phyloP scores from a whole-genome alignment of 2,888 invertebrate genomes.

The Rotaria sp. region DNA sequence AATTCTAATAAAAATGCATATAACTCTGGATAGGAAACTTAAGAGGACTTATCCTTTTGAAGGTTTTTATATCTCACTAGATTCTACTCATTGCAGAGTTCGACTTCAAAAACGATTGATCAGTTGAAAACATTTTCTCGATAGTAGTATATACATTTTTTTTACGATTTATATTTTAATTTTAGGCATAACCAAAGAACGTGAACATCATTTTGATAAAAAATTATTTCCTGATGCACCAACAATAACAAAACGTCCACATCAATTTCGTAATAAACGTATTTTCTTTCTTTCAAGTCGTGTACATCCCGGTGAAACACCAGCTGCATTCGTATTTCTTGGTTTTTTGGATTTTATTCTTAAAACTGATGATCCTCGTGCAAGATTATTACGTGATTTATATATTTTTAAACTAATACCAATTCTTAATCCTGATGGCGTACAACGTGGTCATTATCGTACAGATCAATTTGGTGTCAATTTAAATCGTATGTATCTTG shows the following conservation, averaged over 20 bases:
- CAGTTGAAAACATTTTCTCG: no score
- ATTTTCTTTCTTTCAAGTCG: constrained; percentile 77
- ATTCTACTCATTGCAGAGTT: no score
- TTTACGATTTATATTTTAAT: neutral
- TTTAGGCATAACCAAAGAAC: constrained; percentile 19
- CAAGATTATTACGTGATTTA: constrained; percentile 64
- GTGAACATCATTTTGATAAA: constrained; percentile 31
- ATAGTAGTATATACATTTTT: neutral
- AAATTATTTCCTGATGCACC: constrained; percentile 3
- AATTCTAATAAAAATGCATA: no score
- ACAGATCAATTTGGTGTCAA: constrained; percentile 37
- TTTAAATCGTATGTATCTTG: constrained; percentile 54
- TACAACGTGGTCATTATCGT: constrained; percentile 73
- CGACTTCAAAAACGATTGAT: no score
- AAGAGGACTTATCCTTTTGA: no score
- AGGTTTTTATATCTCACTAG: no score
- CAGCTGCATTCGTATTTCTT: constrained; percentile 79
- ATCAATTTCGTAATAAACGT: constrained; percentile 53
- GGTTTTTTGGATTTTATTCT: constrained; percentile 75
- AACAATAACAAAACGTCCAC: neutral
- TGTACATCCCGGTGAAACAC: constrained; percentile 85
- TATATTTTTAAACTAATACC: constrained; percentile 79
- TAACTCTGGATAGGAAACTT: no score
- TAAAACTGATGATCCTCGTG: constrained; percentile 68
- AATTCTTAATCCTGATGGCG: constrained; percentile 83